phyloP scores from a whole-genome alignment of 2,113 vertebrate species.

The Tragulus kanchil region DNA sequence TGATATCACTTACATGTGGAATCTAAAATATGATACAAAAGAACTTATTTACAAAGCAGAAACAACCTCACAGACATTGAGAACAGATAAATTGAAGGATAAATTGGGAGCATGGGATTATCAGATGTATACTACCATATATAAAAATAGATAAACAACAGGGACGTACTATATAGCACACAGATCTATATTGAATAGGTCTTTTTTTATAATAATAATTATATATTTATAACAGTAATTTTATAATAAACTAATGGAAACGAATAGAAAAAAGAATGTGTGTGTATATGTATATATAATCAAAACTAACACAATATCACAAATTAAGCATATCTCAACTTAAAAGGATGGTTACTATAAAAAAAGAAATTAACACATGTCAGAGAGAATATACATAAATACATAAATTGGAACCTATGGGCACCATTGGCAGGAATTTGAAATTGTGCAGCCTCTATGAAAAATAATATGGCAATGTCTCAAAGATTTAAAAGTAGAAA shows the following conservation, averaged over 20 bases:
- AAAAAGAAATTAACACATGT: background rate
- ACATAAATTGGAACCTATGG: background rate
- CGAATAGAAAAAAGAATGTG: background rate
- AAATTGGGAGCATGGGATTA: background rate
- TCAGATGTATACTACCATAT: background rate
- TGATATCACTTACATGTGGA: background rate
- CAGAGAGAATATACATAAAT: background rate
- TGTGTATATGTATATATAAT: too few relatives aligned
- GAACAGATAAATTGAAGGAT: background rate
- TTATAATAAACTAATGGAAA: background rate
- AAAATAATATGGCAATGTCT: background rate
- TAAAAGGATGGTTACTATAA: background rate
- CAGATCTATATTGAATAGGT: background rate
- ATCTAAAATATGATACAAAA: background rate
- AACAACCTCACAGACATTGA: background rate
- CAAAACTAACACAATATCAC: background rate
- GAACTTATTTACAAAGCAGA: background rate
- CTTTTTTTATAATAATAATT: too few relatives aligned
- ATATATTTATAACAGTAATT: background rate
- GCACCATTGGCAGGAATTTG: background rate
- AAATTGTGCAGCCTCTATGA: background rate
- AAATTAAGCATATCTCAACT: background rate
- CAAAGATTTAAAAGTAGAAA: background rate
- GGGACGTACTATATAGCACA: background rate
- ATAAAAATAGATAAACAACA: background rate